Evolutionary conservation across 2,888 invertebrate genomes (phyloP), one percentile per base, ranked within the genome.

Genomic region (Dendrolimus houi): DNA sequence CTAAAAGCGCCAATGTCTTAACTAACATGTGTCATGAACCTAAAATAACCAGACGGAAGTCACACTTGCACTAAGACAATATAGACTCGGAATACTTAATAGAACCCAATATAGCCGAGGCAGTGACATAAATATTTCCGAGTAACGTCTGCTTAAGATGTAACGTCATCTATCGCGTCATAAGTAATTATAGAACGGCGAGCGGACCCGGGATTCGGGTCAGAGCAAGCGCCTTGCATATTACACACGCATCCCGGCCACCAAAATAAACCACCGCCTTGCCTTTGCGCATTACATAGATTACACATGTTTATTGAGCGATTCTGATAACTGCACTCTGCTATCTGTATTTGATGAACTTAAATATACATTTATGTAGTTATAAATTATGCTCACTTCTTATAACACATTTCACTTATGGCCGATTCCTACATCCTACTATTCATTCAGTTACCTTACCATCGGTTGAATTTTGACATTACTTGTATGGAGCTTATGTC

Each of bases 151-250:
- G 66, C 47, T 67, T 72, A 71, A 68, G 64, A 68, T 64, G 61
- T 64, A 74, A 70, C 81, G 77, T 79, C 78, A 81, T 80, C 72
- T 67, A 74, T 74, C 66, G 66, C 75, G 75, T 81, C 77, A 77
- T 65, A 65, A 63, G 68, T 84, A 83, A 80, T 74, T 81, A 77
- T 85, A 85, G 83, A 77, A 65, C 66, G 58, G 60, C 55, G 64
- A 70, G 63, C 72, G 76, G 79, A 77, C 77, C 70, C 71, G 75
- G 75, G 72, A 83, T 83, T 77, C 76, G 75, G 81, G 82, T 81
- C 85, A 77, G 63, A 70, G 72, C 76, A 71, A 71, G 68, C 66
- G 64, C 64, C 69, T 72, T 64, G 56, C 56, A 56, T 53, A 56
- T 54, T 55, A 53, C 58, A 57, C 54, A 57, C 47, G 54, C 55